Percentiles rank a stretch among this genome's conserved stretches.
Conservation (phyloP, 2,113 vertebrate species). For the Tupaia tana region DNA sequence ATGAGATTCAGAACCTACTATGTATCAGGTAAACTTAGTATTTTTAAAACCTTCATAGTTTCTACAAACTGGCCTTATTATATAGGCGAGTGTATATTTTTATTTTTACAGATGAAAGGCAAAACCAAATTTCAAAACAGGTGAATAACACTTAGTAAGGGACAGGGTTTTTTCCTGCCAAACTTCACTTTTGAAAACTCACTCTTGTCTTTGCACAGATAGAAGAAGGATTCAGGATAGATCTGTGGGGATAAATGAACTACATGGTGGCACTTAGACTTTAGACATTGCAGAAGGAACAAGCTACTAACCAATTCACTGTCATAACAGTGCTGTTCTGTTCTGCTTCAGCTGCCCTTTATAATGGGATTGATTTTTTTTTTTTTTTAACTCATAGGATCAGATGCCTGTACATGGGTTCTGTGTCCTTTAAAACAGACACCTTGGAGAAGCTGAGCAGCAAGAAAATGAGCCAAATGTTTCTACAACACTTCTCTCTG, state of each 20-base stretch:
- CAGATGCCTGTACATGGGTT: background rate
- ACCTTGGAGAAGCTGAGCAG: background rate
- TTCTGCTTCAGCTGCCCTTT: background rate
- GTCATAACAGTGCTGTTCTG: background rate
- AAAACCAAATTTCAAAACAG: background rate
- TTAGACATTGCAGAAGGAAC: background rate
- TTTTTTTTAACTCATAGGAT: background rate
- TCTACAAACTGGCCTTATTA: background rate
- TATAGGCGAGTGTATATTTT: background rate
- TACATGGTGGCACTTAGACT: background rate
- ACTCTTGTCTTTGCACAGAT: background rate
- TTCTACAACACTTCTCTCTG: background rate
- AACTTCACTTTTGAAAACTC: background rate
- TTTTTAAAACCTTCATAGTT: conserved; percentile 10
- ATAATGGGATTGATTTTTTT: background rate
- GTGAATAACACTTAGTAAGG: background rate
- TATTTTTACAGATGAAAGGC: background rate
- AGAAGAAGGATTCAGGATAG: background rate
- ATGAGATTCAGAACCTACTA: background rate
- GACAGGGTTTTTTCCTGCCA: background rate
- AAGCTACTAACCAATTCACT: background rate
- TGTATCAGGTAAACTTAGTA: background rate
- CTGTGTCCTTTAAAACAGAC: conserved; percentile 40
- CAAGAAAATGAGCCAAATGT: background rate
- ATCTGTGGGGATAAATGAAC: background rate